A percentile compares a stretch with the other conserved stretches of the same genome.
phyloP scores from a whole-genome alignment of 2,797 vertebrate species.

The Oophaga sylvatica region DNA sequence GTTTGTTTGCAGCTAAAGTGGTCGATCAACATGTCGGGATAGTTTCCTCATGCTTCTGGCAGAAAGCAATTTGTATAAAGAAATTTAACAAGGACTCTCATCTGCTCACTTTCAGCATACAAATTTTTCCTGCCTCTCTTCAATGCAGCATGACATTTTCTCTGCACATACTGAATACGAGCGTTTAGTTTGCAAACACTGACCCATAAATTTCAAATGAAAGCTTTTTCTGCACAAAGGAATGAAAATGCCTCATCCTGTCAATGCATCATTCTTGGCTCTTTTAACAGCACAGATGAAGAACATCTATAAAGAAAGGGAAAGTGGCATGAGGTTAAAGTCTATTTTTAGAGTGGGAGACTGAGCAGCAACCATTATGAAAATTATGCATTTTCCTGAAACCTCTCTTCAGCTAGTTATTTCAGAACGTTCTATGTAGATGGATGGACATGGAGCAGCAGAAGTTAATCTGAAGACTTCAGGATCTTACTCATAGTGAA shows the following conservation, averaged over 20 bases:
- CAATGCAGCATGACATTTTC: conserved; percentile 37
- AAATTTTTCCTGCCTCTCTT: conserved; percentile 32
- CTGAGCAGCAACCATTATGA: conserved; percentile 19
- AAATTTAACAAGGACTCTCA: conserved; percentile 38
- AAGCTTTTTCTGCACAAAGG: conserved; percentile 39
- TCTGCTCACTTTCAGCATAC: conserved; percentile 41
- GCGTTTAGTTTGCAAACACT: conserved; percentile 49
- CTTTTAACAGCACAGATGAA: conserved; percentile 26
- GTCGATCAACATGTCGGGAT: background rate
- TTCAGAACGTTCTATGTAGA: background rate
- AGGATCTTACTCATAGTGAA: too few species aligned
- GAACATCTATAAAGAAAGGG: conserved; percentile 37
- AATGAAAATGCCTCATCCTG: conserved; percentile 46
- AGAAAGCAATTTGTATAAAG: conserved; percentile 29
- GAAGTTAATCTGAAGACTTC: background rate
- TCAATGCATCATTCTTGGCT: conserved; percentile 42
- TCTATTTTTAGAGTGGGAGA: conserved; percentile 46
- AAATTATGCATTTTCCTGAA: conserved; percentile 12
- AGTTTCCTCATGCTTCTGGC: background rate
- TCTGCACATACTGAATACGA: conserved; percentile 32
- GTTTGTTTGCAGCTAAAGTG: conserved; percentile 26
- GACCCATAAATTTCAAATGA: conserved; percentile 48
- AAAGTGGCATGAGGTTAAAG: conserved; percentile 39
- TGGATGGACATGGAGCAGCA: background rate
- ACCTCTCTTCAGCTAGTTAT: conserved; percentile 1